phyloP scores from a whole-genome alignment of 2,888 invertebrate genomes.

The Mesochorus sp. region DNA sequence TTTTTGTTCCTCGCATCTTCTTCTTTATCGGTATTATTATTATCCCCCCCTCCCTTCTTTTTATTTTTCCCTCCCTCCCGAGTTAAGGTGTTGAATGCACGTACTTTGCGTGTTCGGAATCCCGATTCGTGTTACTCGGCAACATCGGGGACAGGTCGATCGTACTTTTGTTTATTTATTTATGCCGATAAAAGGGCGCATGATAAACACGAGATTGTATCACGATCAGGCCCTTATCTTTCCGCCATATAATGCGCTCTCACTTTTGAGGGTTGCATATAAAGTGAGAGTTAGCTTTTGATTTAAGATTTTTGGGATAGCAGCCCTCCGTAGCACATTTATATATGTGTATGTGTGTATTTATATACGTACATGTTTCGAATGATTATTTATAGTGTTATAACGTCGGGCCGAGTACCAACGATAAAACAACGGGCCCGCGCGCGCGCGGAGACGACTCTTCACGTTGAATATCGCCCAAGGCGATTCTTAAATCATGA shows the following conservation, averaged over 20 bases:
- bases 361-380: slow-evolving; percentile 24
- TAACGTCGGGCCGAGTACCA: slow-evolving; percentile 16
- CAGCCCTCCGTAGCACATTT: not conserved
- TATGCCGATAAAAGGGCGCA: too few species aligned
- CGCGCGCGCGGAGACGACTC: slow-evolving; percentile 31
- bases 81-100: slow-evolving; percentile 56
- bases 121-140: slow-evolving; percentile 47
- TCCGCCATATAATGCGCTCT: too few species aligned
- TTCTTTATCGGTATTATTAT: slow-evolving; percentile 27
- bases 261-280: slow-evolving; percentile 29
- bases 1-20: not conserved
- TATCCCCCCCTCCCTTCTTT: slow-evolving; percentile 3
- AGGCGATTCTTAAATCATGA: slow-evolving; percentile 74
- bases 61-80: slow-evolving; percentile 5
- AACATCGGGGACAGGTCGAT: too few species aligned
- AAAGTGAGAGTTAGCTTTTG: slow-evolving; percentile 47
- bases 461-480: slow-evolving; percentile 61
- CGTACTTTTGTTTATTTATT: too few species aligned
- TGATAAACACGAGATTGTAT: too few species aligned
- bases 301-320: slow-evolving; percentile 45
- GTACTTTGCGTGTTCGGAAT: slow-evolving; percentile 56
- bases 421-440: slow-evolving; percentile 46
- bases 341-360: not conserved
- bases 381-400: slow-evolving; percentile 63
- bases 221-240: too few species aligned